These are phyloP conservation scores for Chiroxiphia lanceolata DNA, from an alignment of 2,797 vertebrate genomes.

Conservation along the genomic window DNA sequence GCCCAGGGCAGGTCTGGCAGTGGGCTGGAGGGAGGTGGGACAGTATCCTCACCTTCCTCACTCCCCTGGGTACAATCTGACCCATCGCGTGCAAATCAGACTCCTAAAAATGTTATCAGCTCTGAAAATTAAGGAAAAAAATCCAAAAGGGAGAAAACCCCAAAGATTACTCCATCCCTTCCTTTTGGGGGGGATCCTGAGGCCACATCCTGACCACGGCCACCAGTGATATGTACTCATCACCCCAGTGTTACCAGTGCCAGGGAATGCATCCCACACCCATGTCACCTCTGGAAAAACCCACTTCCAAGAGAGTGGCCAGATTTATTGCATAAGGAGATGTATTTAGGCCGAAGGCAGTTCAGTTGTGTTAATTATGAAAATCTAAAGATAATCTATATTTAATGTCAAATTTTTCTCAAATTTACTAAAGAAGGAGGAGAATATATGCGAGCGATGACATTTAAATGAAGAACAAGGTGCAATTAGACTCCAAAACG, in stretches of 20 bases:
- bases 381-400: constrained; percentile 82
- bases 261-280: background rate
- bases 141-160: background rate
- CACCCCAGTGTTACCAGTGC: background rate
- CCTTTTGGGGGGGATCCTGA: background rate
- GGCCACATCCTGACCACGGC: accelerated
- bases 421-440: constrained; percentile 74
- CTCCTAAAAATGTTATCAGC: accelerated
- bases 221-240: accelerated
- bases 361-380: constrained; percentile 79
- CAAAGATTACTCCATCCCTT: background rate
- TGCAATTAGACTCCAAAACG: constrained; percentile 80
- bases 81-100: accelerated
- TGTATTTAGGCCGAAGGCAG: constrained; percentile 71
- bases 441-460: constrained; percentile 72
- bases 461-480: constrained; percentile 80
- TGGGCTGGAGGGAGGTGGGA: accelerated
- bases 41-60: accelerated
- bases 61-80: accelerated
- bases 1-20: background rate
- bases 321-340: constrained; percentile 69
- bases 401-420: constrained; percentile 80
- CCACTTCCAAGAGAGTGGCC: background rate
- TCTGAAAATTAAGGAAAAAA: background rate
- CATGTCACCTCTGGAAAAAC: background rate